Conservation (phyloP, 2,113 vertebrate species). For the Trogon surrucura region DNA sequence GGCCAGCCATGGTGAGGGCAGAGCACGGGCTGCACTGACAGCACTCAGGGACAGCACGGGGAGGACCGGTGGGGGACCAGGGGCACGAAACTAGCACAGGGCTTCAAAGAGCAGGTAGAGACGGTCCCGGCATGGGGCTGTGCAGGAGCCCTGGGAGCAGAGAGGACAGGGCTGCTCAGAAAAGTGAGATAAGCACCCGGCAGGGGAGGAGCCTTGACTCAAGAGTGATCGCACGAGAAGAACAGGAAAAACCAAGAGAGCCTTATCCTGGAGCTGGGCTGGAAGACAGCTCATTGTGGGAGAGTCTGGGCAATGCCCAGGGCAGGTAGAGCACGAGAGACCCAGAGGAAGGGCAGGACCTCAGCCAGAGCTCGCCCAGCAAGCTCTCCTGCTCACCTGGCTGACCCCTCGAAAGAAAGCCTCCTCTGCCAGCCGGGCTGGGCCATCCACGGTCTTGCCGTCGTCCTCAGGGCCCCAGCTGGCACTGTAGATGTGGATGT, state of each 20-base stretch:
- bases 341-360: background rate
- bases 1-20: background rate
- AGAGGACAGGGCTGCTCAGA: background rate
- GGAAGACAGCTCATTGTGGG: background rate
- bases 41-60: background rate
- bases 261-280: background rate
- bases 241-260: constrained; percentile 53
- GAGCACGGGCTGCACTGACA: background rate
- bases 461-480: constrained; percentile 99
- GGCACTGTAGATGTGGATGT: constrained; percentile 97
- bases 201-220: constrained; percentile 25
- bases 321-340: background rate
- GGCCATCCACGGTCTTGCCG: constrained; percentile 96
- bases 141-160: background rate
- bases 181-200: background rate
- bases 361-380: accelerated
- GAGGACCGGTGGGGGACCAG: background rate
- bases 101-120: background rate
- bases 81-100: background rate
- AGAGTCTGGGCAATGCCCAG: background rate
- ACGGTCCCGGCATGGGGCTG: accelerated
- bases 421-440: constrained; percentile 92
- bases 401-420: constrained; percentile 92
- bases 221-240: background rate
- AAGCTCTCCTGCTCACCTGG: constrained; percentile 80